Conservation (phyloP, 2,113 vertebrate species). For the Sphaerodactylus townsendi region DNA sequence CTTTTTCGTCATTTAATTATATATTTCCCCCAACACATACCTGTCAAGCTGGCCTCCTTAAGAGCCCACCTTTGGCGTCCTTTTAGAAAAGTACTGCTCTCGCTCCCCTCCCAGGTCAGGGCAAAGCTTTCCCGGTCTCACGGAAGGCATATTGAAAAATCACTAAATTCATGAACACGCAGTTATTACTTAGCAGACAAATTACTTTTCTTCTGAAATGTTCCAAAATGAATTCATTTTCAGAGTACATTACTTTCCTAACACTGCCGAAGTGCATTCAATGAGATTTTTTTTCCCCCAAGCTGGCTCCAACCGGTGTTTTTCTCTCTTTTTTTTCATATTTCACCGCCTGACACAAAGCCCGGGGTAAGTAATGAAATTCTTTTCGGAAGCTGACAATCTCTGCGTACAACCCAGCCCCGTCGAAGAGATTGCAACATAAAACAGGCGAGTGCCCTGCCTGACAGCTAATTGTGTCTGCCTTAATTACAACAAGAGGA, state of each 20-base stretch:
- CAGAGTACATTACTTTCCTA: constrained; percentile 73
- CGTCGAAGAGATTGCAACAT: constrained; percentile 73
- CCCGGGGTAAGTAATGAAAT: constrained; percentile 74
- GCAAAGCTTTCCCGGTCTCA: constrained; percentile 53
- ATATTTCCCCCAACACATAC: not conserved
- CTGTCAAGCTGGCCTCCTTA: not conserved
- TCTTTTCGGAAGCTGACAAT: constrained; percentile 72
- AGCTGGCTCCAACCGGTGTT: constrained; percentile 55
- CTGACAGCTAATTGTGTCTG: constrained; percentile 77
- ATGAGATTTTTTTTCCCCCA: constrained; percentile 59
- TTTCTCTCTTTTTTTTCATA: constrained; percentile 38
- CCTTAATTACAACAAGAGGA: constrained; percentile 78
- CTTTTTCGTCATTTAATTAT: too few relatives aligned
- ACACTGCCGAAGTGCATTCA: constrained; percentile 66
- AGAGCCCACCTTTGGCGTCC: fast-evolving
- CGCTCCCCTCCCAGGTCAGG: constrained; percentile 41
- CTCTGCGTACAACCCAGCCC: constrained; percentile 65
- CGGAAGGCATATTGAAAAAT: constrained; percentile 39
- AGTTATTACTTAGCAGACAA: constrained; percentile 71
- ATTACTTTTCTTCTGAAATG: constrained; percentile 68
- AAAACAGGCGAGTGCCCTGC: constrained; percentile 75
- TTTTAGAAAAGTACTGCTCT: not conserved
- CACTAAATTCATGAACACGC: constrained; percentile 61
- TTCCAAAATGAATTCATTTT: constrained; percentile 71
- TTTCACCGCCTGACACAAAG: constrained; percentile 67